Evolutionary conservation across 2,888 invertebrate genomes (phyloP).

Genomic region (Platycheirus albimanus): DNA sequence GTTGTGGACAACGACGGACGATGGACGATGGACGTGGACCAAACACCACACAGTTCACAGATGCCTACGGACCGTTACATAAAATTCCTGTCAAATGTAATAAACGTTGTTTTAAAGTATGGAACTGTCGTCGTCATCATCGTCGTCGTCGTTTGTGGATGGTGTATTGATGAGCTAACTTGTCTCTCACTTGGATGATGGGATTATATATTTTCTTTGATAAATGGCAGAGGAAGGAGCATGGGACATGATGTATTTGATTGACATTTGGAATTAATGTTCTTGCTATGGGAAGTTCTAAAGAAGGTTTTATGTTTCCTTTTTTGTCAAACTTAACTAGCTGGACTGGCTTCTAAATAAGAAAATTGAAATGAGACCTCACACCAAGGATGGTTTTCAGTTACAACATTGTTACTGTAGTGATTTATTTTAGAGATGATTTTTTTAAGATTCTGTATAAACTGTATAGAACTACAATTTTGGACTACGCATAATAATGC

Average conservation of each 20-base stretch:
- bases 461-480: too few relatives aligned
- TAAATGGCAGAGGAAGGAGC: constrained; percentile 48
- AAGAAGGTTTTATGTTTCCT: constrained; percentile 34
- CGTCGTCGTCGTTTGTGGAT: constrained; percentile 35
- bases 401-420: constrained; percentile 1
- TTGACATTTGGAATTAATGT: constrained; percentile 68
- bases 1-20: constrained; percentile 42
- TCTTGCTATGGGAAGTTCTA: constrained; percentile 42
- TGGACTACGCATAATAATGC: too few relatives aligned
- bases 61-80: constrained; percentile 62
- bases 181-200: constrained; percentile 14
- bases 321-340: constrained; percentile 24
- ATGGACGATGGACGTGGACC: not conserved
- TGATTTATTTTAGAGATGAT: too few relatives aligned
- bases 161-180: constrained; percentile 52
- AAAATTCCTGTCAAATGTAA: constrained; percentile 70
- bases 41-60: constrained; percentile 17
- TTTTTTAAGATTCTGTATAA: too few relatives aligned
- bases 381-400: not conserved
- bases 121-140: constrained; percentile 35
- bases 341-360: not conserved
- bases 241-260: constrained; percentile 59
- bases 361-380: constrained; percentile 5
- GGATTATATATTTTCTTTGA: constrained; percentile 36
- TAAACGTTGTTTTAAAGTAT: constrained; percentile 56